Percentiles rank a stretch among this genome's conserved stretches.
phyloP scores from a whole-genome alignment of 2,888 invertebrate species.

The Nephrocerus scutellatus region DNA sequence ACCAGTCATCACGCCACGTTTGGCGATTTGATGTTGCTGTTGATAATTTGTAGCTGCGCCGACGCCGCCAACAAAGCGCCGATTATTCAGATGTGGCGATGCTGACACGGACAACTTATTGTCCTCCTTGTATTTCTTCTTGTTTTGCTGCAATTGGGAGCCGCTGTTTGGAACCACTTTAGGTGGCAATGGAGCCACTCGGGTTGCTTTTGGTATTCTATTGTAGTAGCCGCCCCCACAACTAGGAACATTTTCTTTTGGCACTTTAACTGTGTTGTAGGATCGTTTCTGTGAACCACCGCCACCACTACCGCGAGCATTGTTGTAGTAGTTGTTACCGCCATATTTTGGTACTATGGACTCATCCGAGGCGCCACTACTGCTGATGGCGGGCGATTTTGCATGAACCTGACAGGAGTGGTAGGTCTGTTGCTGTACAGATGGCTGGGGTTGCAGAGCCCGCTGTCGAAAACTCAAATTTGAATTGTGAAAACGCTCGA shows the following conservation, averaged over 20 bases:
- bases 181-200: conserved; percentile 30
- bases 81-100: conserved; percentile 29
- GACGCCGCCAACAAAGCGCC: conserved; percentile 20
- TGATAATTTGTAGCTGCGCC: conserved; percentile 11
- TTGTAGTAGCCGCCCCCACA: conserved; percentile 16
- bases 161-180: conserved; percentile 19
- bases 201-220: conserved; percentile 15
- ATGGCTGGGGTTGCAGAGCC: conserved; percentile 17
- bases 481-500: conserved; percentile 28
- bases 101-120: conserved; percentile 33
- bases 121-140: conserved; percentile 33
- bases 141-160: conserved; percentile 25
- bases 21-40: conserved; percentile 1
- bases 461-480: conserved; percentile 29
- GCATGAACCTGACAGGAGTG: conserved; percentile 20
- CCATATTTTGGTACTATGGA: conserved; percentile 36
- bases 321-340: conserved; percentile 21
- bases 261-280: conserved; percentile 36
- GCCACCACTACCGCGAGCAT: conserved; percentile 7
- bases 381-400: conserved; percentile 29
- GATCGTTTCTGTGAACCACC: conserved; percentile 41
- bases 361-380: conserved; percentile 30
- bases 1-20: conserved; percentile 1
- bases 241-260: conserved; percentile 43
- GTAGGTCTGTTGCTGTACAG: conserved; percentile 1